Conservation (phyloP, 2,113 vertebrate genomes). For the Orycteropus afer region DNA sequence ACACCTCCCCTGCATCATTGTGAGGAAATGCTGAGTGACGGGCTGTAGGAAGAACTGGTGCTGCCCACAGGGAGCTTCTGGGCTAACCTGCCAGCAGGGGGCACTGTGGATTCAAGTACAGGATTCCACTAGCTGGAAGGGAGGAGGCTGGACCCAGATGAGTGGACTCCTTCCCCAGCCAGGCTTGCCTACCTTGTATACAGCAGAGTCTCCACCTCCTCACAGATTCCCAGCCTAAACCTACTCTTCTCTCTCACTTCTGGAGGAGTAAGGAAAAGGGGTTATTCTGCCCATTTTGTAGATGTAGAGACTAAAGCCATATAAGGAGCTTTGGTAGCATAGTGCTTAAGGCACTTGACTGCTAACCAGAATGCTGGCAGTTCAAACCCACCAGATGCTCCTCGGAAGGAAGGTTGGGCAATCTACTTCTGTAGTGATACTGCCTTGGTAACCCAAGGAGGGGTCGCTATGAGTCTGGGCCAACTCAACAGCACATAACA, state of each 20-base stretch:
- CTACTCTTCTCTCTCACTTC: not conserved
- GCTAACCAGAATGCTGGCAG: no score
- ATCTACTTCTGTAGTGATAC: no score
- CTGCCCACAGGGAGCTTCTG: conserved; percentile 77
- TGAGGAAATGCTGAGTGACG: not conserved
- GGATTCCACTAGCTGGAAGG: not conserved
- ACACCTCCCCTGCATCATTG: not conserved
- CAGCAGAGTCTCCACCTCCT: not conserved
- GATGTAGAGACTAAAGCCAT: conserved; percentile 17
- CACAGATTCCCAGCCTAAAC: not conserved
- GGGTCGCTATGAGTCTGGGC: no score
- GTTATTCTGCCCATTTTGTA: not conserved
- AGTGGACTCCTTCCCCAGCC: not conserved
- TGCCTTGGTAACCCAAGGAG: no score
- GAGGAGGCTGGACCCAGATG: not conserved
- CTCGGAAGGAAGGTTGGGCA: no score
- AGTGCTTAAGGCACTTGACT: no score
- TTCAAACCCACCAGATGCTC: no score
- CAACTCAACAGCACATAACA: no score
- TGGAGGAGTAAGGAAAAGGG: not conserved
- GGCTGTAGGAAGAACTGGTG: not conserved
- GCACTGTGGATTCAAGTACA: conserved; percentile 62
- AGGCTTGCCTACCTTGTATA: not conserved
- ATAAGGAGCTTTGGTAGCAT: no score
- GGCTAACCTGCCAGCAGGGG: conserved; percentile 53